Conservation (phyloP, 2,113 vertebrate species). For the Sigmodon hispidus region DNA sequence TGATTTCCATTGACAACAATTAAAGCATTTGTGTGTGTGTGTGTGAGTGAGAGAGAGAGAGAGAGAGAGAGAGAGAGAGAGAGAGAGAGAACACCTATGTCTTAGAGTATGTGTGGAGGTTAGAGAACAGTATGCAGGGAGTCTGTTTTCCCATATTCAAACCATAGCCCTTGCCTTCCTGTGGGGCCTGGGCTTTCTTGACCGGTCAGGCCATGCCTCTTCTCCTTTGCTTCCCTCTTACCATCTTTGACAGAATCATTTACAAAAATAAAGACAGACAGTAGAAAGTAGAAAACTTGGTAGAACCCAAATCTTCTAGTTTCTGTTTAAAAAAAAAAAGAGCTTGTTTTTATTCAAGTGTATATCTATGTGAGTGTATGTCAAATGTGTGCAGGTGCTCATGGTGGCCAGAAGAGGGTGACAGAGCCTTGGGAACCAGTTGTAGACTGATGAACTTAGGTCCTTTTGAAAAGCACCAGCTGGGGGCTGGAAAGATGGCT, state of each 20-base stretch:
- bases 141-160: neutral
- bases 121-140: too few species aligned
- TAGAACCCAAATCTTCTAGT: neutral
- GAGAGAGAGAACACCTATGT: neutral
- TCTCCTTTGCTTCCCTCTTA: neutral
- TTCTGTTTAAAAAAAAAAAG: neutral
- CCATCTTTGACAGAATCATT: neutral
- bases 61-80: too few species aligned
- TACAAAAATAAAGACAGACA: constrained; percentile 9
- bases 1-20: neutral
- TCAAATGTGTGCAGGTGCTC: neutral
- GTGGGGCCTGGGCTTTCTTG: neutral
- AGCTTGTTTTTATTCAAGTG: neutral
- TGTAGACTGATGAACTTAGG: neutral
- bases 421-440: neutral
- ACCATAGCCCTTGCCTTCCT: neutral
- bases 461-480: neutral
- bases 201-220: neutral
- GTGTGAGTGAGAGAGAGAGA: neutral
- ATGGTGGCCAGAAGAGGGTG: neutral
- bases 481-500: too few species aligned
- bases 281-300: neutral
- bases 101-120: neutral
- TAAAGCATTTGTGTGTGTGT: neutral
- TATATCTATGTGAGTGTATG: neutral